These are phyloP conservation scores for Cephalopterus ornatus DNA, from an alignment of 2,113 vertebrate species.

Conservation along the genomic window DNA sequence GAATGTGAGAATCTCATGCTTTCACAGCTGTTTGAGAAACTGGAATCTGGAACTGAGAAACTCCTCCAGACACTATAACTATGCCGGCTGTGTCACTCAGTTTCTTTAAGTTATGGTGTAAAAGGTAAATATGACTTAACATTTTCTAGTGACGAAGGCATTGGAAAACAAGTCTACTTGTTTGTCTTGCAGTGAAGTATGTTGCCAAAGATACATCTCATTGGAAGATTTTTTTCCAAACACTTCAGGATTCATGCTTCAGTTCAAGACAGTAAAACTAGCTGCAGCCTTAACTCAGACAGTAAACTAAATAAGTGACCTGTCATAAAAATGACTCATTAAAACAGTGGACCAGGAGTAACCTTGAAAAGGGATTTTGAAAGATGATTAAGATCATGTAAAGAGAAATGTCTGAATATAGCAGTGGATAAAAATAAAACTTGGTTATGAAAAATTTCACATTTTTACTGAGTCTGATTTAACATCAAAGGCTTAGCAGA, in stretches of 20 bases:
- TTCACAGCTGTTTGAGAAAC: background rate
- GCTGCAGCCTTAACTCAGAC: background rate
- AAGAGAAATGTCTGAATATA: background rate
- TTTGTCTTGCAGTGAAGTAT: background rate
- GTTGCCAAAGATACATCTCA: background rate
- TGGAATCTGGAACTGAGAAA: background rate
- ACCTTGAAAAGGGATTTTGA: background rate
- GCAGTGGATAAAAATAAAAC: background rate
- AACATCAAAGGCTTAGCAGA: background rate
- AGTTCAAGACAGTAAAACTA: background rate
- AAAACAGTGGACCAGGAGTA: background rate
- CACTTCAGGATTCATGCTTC: background rate
- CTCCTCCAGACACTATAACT: background rate
- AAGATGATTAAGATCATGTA: background rate
- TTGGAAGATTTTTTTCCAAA: background rate
- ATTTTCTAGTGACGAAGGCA: background rate
- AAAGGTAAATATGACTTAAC: background rate
- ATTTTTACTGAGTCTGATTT: background rate
- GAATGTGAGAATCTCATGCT: background rate
- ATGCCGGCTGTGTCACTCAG: background rate
- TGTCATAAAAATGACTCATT: background rate
- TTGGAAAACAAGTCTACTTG: background rate
- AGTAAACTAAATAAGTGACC: background rate
- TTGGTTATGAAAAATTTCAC: background rate
- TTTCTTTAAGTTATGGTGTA: background rate